Evolutionary conservation across 2,113 vertebrate species (phyloP), one percentile per base, ranked within the genome.

Genomic region (Sprattus sprattus): DNA sequence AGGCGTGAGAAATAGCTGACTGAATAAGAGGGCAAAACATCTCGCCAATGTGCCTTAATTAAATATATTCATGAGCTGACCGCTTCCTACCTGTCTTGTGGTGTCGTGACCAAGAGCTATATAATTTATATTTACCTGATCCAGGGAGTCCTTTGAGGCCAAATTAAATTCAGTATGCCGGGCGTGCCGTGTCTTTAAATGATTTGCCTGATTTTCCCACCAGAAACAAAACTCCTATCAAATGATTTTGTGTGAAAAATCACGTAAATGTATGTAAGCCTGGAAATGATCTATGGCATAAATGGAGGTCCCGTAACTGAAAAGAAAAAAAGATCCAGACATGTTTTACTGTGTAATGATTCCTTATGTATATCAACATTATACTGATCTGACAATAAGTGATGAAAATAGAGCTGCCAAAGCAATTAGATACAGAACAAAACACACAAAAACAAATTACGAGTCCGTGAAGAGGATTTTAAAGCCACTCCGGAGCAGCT

Each of bases 51-150:
- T 9, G 64, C 64, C n/a, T 8, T 67, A 67, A 67, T 67, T n/a
- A 67, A 67, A 67, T 28, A 67, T 67, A 67, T 67, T 67, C 64
- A 67, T 67, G 64, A 67, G 64, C n/a, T 8, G n/a, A 28, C 45
- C 44, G 15, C 82, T 83, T 86, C 67, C 84, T 85, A 87, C 83
- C 90, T 89, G 64, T 3, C n/a, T 28, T 67, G 25, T 28, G 64
- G n/a, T 67, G 25, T 67, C 8, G 8, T 67, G n/a, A 67, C 9
- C n/a, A 28, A 0, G 10, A n/a, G 25, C n/a, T 8, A 67, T 67
- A 67, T 13, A n/a, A 28, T 9, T 2, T 67, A 28, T 67, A 28
- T 67, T 67, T 67, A 67, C 64, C 25, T 25, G 64, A 13, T 67
- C 64, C 8, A 9, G 64, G 25, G 64, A 67, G 64, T 28, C 64